Evolutionary conservation across 2,113 vertebrate species (phyloP), one percentile per base, ranked within the genome.

Genomic region (Corythornis madagascariensis): DNA sequence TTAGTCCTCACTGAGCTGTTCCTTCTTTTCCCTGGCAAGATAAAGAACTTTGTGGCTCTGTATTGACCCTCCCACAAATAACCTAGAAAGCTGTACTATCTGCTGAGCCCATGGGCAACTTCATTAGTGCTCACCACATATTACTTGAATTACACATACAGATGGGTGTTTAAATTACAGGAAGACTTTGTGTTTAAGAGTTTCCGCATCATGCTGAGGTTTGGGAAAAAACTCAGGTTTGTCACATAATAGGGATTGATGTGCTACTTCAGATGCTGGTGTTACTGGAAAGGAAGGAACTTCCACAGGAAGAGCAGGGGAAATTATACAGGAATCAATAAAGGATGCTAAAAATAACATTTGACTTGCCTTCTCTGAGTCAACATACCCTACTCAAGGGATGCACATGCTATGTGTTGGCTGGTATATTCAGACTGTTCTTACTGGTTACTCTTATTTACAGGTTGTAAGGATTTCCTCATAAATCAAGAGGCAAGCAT

Each of bases 301-400:
- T 96, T 95, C 90, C 85, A 92, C 94, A 95, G 95, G 96, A 96
- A 96, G 83, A 74, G 66, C 90, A 89, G 93, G 81, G 94, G 96
- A 97, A 95, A 95, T 96, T 77, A 92, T 96, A 95, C 95, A 96
- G 94, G 95, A 97, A 96, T 96, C 93, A 96, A 95, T 96, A 95
- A 87, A 96, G 75, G 33, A 60, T 73, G 57, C 88, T 91, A 89
- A 95, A 94, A 97, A 96, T 92, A 96, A 52, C 15, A 7, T 38
- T 82, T 83, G 74, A 82, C 88, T 90, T 93, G 19, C 81, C 81
- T 67, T 77, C 67, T 14, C 16, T 72, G 50, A 95, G 91, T 65
- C 59, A 84, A 95, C 95, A 87, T 64, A 72, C 81, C 53, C 83
- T 50, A 3, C 38, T 80, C 65, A 57, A 91, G 72, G 75, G 53